A percentile compares a stretch with the other conserved stretches of the same genome.
Evolutionary conservation across 2,888 invertebrate species (phyloP).

Genomic region (Mythimna loreyi): DNA sequence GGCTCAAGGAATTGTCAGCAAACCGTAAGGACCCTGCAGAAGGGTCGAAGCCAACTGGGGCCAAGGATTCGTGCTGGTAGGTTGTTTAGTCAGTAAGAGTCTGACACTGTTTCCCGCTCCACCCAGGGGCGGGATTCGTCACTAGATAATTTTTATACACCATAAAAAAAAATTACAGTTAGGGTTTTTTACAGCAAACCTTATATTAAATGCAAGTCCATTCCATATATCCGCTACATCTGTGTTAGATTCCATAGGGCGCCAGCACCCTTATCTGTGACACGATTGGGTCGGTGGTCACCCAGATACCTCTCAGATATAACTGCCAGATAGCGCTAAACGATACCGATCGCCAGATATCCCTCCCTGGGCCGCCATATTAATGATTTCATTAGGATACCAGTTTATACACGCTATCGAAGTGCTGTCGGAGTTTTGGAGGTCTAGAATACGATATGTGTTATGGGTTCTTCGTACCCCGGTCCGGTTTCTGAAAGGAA

Average conservation of each 20-base stretch:
- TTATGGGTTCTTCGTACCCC: constrained; percentile 13
- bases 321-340: constrained; percentile 61
- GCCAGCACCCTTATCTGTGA: constrained; percentile 70
- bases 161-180: too few relatives aligned
- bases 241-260: constrained; percentile 64
- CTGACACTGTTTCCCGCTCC: too few relatives aligned
- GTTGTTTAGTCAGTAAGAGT: too few relatives aligned
- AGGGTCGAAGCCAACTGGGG: too few relatives aligned
- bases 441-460: neutral
- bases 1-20: too few relatives aligned
- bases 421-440: constrained; percentile 10
- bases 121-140: too few relatives aligned
- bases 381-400: constrained; percentile 64
- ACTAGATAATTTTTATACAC: too few relatives aligned
- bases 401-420: constrained; percentile 36
- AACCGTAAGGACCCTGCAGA: too few relatives aligned
- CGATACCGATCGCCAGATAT: constrained; percentile 56
- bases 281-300: constrained; percentile 59
- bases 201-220: neutral
- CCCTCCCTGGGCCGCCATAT: constrained; percentile 24
- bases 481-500: too few relatives aligned
- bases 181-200: too few relatives aligned
- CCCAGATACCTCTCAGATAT: constrained; percentile 59
- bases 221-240: constrained; percentile 60
- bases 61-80: too few relatives aligned